Base-by-base conservation (phyloP, 2,113 vertebrate species). In the Chamaetylas fuelleborni region DNA sequence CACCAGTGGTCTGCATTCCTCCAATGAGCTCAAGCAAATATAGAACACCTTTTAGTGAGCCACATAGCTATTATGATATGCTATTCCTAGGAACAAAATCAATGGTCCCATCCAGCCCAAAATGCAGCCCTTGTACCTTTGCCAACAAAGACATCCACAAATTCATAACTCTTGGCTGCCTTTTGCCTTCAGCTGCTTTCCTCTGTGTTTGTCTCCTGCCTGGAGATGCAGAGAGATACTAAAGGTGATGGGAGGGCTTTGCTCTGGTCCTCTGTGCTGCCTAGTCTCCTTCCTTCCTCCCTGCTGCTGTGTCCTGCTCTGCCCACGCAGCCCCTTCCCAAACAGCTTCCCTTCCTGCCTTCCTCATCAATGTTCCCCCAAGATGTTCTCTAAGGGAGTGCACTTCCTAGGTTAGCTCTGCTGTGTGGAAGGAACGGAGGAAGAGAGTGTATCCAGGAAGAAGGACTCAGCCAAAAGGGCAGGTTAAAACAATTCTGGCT, bases 241-340 rank as follows among this genome's bases (percentile, higher is more conserved):
- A 53, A 72, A 86, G 48, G 81, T 67, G 81, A 70, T 12, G 6
- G 45, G n/a, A 86, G 14, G 48, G 58, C 50, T 93, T 73, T 94
- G 74, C 67, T 94, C 73, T 61, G 53, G 38, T 80, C 28, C 36
- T 79, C 54, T 56, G 14, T 38, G 18, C 58, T 86, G 36, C 74
- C 24, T 50, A 28, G 87, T 45, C 74, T 95, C 79, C 79, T 93
- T 96, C 82, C 92, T 94, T 94, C 82, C 86, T 90, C 60, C 38
- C 71, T 51, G 24, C 58, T 80, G 54, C 90, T 76, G 53, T 0
- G 11, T 92, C 84, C 90, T 94, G 78, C 54, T 54, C 71, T 57
- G 76, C 90, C 79, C 79, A 94, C 17, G 0, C 88, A 85, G 19
- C 25, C 9, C 36, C 36, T 85, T 85, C 42, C 57, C 74, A 61